phyloP scores from a whole-genome alignment of 1,140 invertebrate species.

The Rhyacophila brunnea region DNA sequence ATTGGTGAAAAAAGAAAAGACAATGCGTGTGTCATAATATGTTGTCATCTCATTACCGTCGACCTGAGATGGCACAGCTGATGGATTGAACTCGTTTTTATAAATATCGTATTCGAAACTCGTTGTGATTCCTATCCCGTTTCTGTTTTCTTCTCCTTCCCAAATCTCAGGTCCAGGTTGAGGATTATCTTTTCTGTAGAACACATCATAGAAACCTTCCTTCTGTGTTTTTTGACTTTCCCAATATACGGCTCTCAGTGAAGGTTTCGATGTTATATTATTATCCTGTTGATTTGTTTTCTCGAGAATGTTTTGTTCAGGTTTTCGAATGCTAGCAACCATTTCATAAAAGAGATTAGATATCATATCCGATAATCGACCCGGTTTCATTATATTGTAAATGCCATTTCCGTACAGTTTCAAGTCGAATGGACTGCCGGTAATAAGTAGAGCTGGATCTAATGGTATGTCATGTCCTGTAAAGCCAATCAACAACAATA shows the following conservation, averaged over 20 bases:
- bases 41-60: constrained; percentile 32
- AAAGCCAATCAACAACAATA: constrained; percentile 45
- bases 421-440: constrained; percentile 34
- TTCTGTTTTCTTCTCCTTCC: constrained; percentile 21
- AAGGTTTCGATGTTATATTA: neutral
- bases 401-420: constrained; percentile 29
- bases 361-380: constrained; percentile 29
- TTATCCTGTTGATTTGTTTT: neutral
- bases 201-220: constrained; percentile 28
- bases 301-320: neutral
- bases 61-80: constrained; percentile 13
- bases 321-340: constrained; percentile 15
- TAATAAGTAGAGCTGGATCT: constrained; percentile 45
- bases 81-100: constrained; percentile 18
- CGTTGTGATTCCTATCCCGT: constrained; percentile 9
- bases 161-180: constrained; percentile 15
- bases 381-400: constrained; percentile 33
- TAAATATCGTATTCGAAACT: constrained; percentile 28
- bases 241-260: constrained; percentile 31
- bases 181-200: constrained; percentile 24
- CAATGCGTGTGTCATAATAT: constrained; percentile 29
- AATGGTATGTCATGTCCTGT: constrained; percentile 53
- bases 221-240: constrained; percentile 23
- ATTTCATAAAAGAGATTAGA: constrained; percentile 30
- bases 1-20: constrained; percentile 29